Percentiles rank a stretch among this genome's conserved stretches.
These are phyloP conservation scores for Troides oblongomaculatus DNA, from an alignment of 2,888 invertebrate genomes.

Conservation along the genomic window DNA sequence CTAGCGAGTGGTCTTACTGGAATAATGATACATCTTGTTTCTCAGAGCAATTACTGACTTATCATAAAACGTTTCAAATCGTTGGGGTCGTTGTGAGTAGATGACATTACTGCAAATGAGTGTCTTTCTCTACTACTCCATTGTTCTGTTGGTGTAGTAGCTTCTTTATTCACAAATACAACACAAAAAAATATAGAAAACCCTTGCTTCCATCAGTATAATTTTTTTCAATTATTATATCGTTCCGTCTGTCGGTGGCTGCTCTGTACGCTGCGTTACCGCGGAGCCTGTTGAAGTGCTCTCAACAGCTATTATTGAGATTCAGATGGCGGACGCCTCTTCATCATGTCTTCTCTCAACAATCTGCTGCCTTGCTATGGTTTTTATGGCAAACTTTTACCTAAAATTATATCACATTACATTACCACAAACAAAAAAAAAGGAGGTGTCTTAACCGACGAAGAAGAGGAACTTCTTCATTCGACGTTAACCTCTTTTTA, in stretches of 20 bases:
- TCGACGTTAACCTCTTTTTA: no score
- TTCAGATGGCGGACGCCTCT: slow-evolving; percentile 64
- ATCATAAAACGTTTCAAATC: neutral
- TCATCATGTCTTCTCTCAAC: slow-evolving; percentile 59
- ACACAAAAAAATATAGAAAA: neutral
- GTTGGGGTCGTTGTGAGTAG: no score
- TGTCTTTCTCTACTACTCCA: no score
- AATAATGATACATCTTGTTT: neutral
- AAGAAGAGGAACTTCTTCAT: no score
- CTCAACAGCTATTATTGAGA: slow-evolving; percentile 73
- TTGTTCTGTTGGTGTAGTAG: no score
- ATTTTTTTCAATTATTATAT: neutral
- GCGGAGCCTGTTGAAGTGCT: slow-evolving; percentile 56
- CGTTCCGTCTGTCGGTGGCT: slow-evolving; percentile 26
- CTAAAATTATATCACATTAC: slow-evolving; percentile 33
- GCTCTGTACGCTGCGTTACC: slow-evolving; percentile 48
- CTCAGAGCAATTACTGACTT: neutral
- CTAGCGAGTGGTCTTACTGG: neutral
- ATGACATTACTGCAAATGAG: no score
- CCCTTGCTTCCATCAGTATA: neutral
- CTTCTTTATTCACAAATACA: no score
- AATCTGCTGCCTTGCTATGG: slow-evolving; percentile 29
- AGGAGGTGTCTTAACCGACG: neutral
- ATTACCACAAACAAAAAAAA: neutral
- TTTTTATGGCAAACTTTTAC: slow-evolving; percentile 15